Base-by-base conservation (phyloP, 2,797 vertebrate species). In the Crypturellus tataupa region DNA sequence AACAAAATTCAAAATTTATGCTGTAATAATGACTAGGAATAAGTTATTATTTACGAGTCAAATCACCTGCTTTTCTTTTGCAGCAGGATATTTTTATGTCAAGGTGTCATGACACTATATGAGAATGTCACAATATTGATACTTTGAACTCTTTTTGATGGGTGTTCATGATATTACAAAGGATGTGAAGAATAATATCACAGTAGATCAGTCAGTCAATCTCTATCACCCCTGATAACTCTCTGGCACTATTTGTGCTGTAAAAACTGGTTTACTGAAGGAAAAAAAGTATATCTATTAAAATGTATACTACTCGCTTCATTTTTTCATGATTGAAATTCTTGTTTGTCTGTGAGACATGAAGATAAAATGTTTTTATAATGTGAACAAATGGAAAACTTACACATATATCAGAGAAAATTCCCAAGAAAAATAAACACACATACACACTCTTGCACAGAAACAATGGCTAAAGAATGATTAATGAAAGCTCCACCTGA, bases 1-100 rank as follows among this genome's bases (percentile, higher is more conserved):
- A 5, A 1, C 2, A 70, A 13, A 86, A 80, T 80, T 85, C 81
- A 86, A 93, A 86, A 91, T 55, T 51, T 21, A 73, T 27, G 6
- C 18, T 87, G 23, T 78, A 35, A 4, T 49, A 83, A 72, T 1
- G 3, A 40, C 27, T 64, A 65, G 17, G 21, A 91, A 85, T 37
- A 91, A 71, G 3, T 9, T 40, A 81, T 70, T 76, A 81, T 78
- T 84, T 90, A 72, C 56, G 89, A 35, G 16, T 24, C 58, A 84
- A 80, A 70, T 6, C 6, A 87, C 42, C n/a, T 69, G 10, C 27
- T 64, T 71, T 84, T 84, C 35, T 88, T 75, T 12, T 6, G 12
- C 37, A 85, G 23, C 9, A 75, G 75, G 40, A 92, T 21, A 55
- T 80, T 56, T 51, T 40, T 63, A 69, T 63, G 63, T 73, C 42